phyloP scores from a whole-genome alignment of 2,888 invertebrate species.

The Heliconius cydno region DNA sequence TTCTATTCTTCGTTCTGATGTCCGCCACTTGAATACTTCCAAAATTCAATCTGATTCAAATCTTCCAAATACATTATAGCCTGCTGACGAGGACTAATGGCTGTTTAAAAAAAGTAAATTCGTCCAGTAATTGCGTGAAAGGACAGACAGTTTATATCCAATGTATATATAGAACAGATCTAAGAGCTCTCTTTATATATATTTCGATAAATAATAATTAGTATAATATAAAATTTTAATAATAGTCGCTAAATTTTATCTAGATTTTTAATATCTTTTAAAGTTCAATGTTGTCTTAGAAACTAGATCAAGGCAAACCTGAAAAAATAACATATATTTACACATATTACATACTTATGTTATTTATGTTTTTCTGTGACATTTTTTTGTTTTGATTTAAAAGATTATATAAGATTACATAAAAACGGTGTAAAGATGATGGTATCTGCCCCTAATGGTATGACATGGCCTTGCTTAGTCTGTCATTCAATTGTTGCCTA shows the following conservation, averaged over 20 bases:
- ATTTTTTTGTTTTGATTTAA: slow-evolving; percentile 18
- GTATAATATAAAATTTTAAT: background rate
- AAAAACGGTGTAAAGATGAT: slow-evolving; percentile 51
- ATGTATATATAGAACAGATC: too few species aligned
- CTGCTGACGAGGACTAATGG: too few species aligned
- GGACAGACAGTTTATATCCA: too few species aligned
- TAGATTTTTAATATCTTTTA: background rate
- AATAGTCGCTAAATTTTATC: background rate
- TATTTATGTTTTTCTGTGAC: background rate
- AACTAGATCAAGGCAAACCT: slow-evolving; percentile 22
- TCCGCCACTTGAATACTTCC: too few species aligned
- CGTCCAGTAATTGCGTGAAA: too few species aligned
- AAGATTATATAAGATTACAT: slow-evolving; percentile 41
- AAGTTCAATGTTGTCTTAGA: background rate
- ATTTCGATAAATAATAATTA: background rate
- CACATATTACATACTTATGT: background rate
- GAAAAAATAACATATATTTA: background rate
- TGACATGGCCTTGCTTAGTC: slow-evolving; percentile 58
- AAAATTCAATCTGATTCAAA: too few species aligned
- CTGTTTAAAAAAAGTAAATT: too few species aligned
- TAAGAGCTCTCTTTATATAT: too few species aligned
- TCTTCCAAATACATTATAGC: too few species aligned
- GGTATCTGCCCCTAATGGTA: slow-evolving; percentile 60
- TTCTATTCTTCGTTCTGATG: too few species aligned
- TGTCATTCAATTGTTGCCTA: slow-evolving; percentile 72